A percentile compares a stretch with the other conserved stretches of the same genome.
phyloP scores from a whole-genome alignment of 2,113 vertebrate genomes.

The Ctenomys sociabilis region DNA sequence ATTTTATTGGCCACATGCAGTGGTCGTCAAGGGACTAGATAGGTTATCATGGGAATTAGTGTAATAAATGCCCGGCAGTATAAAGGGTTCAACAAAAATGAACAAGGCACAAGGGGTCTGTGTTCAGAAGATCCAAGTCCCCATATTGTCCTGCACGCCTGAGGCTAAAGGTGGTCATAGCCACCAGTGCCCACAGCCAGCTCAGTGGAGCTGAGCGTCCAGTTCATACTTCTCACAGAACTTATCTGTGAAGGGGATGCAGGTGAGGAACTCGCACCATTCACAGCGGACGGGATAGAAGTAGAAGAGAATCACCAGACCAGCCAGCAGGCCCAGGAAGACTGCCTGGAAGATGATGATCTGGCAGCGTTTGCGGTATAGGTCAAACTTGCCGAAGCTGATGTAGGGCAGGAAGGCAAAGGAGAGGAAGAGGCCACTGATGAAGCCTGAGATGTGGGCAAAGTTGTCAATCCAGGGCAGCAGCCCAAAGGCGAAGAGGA shows the following conservation, averaged over 20 bases:
- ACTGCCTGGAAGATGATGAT: slow-evolving; percentile 95
- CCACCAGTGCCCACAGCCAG: not conserved
- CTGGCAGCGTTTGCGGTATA: slow-evolving; percentile 98
- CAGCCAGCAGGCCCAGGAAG: slow-evolving; percentile 96
- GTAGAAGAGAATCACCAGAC: slow-evolving; percentile 97
- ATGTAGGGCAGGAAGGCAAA: slow-evolving; percentile 99
- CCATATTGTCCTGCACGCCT: slow-evolving; percentile 42
- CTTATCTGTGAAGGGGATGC: slow-evolving; percentile 99
- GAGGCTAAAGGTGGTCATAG: slow-evolving; percentile 38
- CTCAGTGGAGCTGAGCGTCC: slow-evolving; percentile 97
- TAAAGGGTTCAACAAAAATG: slow-evolving; percentile 90
- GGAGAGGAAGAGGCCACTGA: slow-evolving; percentile 98
- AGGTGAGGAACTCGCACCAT: slow-evolving; percentile 98
- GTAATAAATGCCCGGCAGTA: slow-evolving; percentile 93
- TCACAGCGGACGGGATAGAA: slow-evolving; percentile 96
- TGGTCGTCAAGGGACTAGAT: slow-evolving; percentile 91
- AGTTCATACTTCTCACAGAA: slow-evolving; percentile 99
- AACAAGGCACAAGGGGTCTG: slow-evolving; percentile 92
- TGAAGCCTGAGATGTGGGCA: slow-evolving; percentile 96
- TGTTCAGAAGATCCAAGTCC: slow-evolving; percentile 78
- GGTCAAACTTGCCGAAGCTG: slow-evolving; percentile 97
- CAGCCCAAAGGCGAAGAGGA: slow-evolving; percentile 97
- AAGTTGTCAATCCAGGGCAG: slow-evolving; percentile 99
- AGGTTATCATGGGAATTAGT: slow-evolving; percentile 89
- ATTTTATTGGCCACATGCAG: slow-evolving; percentile 92